phyloP scores from a whole-genome alignment of 2,797 vertebrate species.

The Myotis planiceps region DNA sequence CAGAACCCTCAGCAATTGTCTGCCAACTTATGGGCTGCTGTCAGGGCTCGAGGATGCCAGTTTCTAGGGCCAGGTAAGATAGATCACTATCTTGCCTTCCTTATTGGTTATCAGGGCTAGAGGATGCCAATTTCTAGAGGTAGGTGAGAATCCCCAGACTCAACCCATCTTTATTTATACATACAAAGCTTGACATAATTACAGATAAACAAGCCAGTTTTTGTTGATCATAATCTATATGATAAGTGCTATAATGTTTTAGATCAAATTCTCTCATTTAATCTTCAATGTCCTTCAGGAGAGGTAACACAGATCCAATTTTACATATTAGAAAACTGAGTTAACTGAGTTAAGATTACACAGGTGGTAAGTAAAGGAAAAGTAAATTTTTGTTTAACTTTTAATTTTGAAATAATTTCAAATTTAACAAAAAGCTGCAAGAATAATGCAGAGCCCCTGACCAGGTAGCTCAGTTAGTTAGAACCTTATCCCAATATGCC shows the following conservation, averaged over 20 bases:
- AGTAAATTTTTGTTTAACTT: neutral
- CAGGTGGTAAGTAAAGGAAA: neutral
- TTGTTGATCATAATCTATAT: slow-evolving; percentile 16
- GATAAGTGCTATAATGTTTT: neutral
- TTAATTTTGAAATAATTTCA: neutral
- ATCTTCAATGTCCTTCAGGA: neutral
- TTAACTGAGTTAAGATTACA: neutral
- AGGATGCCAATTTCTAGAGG: slow-evolving; percentile 14
- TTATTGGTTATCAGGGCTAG: neutral
- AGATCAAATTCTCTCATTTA: slow-evolving; percentile 34
- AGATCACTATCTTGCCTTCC: neutral
- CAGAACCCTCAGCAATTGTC: slow-evolving; percentile 98
- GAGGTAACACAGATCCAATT: neutral
- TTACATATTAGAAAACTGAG: slow-evolving; percentile 8
- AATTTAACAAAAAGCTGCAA: slow-evolving; percentile 1
- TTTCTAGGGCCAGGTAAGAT: slow-evolving; percentile 95
- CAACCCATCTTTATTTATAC: neutral
- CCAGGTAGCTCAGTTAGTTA: neutral
- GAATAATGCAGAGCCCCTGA: neutral
- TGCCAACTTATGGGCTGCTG: slow-evolving; percentile 97
- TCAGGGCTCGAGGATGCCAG: slow-evolving; percentile 96
- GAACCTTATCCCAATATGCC: neutral
- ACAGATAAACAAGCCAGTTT: neutral
- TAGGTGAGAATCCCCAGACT: neutral
- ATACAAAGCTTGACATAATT: neutral